A percentile compares a stretch with the other conserved stretches of the same genome.
Evolutionary conservation across 2,113 vertebrate species (phyloP).

Genomic region (Paralichthys olivaceus): DNA sequence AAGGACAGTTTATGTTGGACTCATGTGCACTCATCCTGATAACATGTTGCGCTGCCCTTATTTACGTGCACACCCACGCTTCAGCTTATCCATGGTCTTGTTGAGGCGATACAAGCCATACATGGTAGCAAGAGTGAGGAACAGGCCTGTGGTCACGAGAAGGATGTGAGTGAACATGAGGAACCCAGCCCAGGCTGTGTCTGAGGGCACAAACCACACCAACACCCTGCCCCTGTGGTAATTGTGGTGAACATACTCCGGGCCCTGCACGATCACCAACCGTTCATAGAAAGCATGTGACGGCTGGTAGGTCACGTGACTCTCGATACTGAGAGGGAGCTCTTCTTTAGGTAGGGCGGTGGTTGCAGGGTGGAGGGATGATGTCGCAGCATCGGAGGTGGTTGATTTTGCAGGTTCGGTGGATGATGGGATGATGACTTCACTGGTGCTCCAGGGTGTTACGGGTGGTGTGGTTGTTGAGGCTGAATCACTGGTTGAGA

Average conservation of each 20-base stretch:
- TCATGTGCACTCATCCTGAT: conserved; percentile 33
- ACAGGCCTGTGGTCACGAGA: conserved; percentile 61
- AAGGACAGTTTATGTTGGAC: conserved; percentile 6
- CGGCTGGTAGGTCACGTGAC: neutral
- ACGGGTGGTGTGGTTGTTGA: neutral
- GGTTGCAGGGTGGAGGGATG: neutral
- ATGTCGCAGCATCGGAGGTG: neutral
- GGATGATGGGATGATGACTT: neutral
- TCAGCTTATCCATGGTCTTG: conserved; percentile 44
- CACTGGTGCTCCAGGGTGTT: neutral
- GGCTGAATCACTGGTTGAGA: neutral
- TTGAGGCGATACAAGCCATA: conserved; percentile 67
- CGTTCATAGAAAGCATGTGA: conserved; percentile 46
- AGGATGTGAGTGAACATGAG: conserved; percentile 77
- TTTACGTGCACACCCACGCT: neutral
- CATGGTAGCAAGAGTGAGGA: conserved; percentile 63
- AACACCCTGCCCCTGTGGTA: conserved; percentile 83
- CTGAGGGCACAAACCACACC: conserved; percentile 89
- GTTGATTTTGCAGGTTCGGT: neutral
- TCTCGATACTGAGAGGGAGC: neutral
- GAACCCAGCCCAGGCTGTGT: conserved; percentile 56
- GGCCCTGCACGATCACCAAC: conserved; percentile 68
- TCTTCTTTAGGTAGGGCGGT: neutral
- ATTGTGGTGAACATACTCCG: conserved; percentile 81
- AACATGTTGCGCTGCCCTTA: conserved; percentile 11